Percentiles rank a stretch among this genome's conserved stretches.
Conservation (phyloP, 2,113 vertebrate species). For the Pungitius pungitius region DNA sequence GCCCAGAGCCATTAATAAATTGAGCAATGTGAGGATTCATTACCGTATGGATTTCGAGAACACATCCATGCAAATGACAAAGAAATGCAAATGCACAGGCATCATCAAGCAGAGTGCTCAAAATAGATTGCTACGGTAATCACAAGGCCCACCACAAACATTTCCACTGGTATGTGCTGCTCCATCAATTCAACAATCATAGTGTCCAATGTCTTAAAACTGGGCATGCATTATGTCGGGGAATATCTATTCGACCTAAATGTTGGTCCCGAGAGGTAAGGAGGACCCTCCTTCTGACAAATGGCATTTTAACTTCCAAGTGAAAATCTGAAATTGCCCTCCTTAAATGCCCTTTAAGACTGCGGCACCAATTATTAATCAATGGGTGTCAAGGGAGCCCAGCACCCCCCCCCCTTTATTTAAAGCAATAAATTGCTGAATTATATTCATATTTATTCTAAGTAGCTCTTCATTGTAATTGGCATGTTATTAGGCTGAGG, state of each 20-base stretch:
- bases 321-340: constrained; percentile 90
- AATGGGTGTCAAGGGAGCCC: constrained; percentile 88
- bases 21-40: constrained; percentile 80
- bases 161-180: constrained; percentile 57
- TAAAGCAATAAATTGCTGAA: constrained; percentile 93
- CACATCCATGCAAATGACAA: constrained; percentile 78
- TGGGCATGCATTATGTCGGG: constrained; percentile 79
- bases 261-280: constrained; percentile 78
- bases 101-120: constrained; percentile 80
- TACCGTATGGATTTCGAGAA: constrained; percentile 76
- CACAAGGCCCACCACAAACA: constrained; percentile 65
- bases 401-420: constrained; percentile 87
- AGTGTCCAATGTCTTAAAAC: constrained; percentile 71
- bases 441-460: constrained; percentile 98
- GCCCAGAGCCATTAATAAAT: constrained; percentile 82
- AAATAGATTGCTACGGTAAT: constrained; percentile 81
- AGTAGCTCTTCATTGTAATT: constrained; percentile 97
- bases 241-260: constrained; percentile 78
- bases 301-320: constrained; percentile 87
- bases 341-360: constrained; percentile 89
- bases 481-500: constrained; percentile 94
- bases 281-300: constrained; percentile 79
- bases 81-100: constrained; percentile 77
- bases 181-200: constrained; percentile 80
- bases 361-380: constrained; percentile 92